phyloP scores from a whole-genome alignment of 2,113 vertebrate species.

The Ahaetulla prasina region DNA sequence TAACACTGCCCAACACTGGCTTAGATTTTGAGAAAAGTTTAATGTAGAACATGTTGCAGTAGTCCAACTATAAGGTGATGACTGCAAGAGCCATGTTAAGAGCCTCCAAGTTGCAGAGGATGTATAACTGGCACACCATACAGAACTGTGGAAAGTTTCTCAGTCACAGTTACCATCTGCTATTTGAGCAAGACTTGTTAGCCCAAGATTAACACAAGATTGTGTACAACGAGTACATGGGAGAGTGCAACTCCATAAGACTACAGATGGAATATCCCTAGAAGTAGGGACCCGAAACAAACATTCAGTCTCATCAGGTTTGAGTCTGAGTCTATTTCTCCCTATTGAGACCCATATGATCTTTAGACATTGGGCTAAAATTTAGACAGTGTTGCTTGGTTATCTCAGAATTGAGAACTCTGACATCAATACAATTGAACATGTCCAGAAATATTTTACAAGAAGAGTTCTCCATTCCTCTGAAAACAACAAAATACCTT shows the following conservation, averaged over 20 bases:
- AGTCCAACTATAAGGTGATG: not conserved
- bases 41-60: not conserved
- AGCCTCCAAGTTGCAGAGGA: not conserved
- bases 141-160: not conserved
- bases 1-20: not conserved
- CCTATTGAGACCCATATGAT: not conserved
- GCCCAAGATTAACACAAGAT: not conserved
- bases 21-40: not conserved
- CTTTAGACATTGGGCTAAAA: not conserved
- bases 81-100: not conserved
- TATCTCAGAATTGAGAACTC: not conserved
- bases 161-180: not conserved
- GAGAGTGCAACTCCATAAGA: not conserved
- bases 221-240: not conserved
- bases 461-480: too few relatives aligned
- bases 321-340: not conserved
- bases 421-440: too few relatives aligned
- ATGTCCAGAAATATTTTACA: too few relatives aligned
- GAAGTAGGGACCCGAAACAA: not conserved
- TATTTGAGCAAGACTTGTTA: not conserved
- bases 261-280: not conserved
- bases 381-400: not conserved
- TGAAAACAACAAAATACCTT: too few relatives aligned
- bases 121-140: not conserved
- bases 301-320: not conserved